Base-by-base conservation (phyloP, 2,888 invertebrate genomes). In the Pogonocherus hispidulus region DNA sequence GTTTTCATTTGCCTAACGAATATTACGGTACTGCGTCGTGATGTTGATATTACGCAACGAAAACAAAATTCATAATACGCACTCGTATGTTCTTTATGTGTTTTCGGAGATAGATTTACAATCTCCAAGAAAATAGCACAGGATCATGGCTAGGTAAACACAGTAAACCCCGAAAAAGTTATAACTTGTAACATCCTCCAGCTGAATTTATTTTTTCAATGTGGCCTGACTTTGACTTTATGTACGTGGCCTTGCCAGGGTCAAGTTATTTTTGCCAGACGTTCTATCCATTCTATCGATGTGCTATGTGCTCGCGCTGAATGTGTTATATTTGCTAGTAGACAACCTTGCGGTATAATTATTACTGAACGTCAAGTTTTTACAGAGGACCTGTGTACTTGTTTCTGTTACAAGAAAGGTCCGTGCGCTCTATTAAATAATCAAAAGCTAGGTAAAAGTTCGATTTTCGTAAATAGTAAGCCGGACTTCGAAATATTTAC, bases 221-320 rank as follows among this genome's bases (percentile, higher is more conserved):
- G 52, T 63, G 41, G 35, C 35, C 52, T 63, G 52, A 63, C 63
- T 63, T 51, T 63, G 63, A 63, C 51, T 63, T 63, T 63, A 63
- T 35, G 19, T 63, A 52, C 41, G 44, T 52, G 63, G 63, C 63
- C 63, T 63, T 63, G 63, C 52, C 52, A 44, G 52, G 63, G 63
- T 63, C 63, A 63, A 23, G 51, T 19, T 63, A 63, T 63, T 63
- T 63, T 63, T 23, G 59, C 47, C 47, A 22, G 59, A 35, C 47
- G 32, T 47, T 41, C 41, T n/a, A n/a, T n/a, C 32, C 32, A 23
- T 57, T 57, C 57, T 59, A 59, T 23, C 19, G 44, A 41, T 46
- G 59, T 47, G 59, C 47, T 57, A 32, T 41, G 57, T 57, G 57
- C 44, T 59, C 32, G 32, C 46, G 59, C 20, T 63, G 37, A 44